These are phyloP conservation scores for Mythimna vitellina DNA, from an alignment of 2,888 invertebrate species.

Conservation along the genomic window DNA sequence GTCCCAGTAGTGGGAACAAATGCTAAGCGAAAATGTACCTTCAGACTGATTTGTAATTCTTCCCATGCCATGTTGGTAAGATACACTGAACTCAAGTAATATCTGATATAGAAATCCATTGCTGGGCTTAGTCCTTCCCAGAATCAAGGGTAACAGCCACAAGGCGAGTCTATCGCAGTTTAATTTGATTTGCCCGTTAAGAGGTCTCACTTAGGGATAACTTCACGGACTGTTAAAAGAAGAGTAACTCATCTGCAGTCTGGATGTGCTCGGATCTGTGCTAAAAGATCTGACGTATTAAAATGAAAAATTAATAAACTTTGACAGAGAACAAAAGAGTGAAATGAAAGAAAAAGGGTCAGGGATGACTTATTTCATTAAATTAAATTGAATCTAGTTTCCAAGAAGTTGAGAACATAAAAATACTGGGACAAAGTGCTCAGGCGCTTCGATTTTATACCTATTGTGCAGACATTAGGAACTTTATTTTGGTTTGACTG, in stretches of 20 bases:
- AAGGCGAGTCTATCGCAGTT: constrained; percentile 2
- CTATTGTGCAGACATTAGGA: neutral
- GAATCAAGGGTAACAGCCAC: neutral
- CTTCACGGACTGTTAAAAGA: constrained; percentile 16
- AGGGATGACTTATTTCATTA: constrained; percentile 23
- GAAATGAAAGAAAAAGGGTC: constrained; percentile 32
- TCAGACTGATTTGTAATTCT: neutral
- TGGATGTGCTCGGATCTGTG: neutral
- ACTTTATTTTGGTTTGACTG: neutral
- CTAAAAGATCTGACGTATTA: constrained; percentile 1
- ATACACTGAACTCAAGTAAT: neutral
- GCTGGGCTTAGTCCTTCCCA: neutral
- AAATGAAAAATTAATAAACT: constrained; percentile 22
- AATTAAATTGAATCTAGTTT: constrained; percentile 37
- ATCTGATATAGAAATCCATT: constrained; percentile 6
- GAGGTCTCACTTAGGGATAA: constrained; percentile 5
- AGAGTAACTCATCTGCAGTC: constrained; percentile 4
- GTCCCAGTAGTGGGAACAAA: no score
- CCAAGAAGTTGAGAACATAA: neutral
- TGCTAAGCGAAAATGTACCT: neutral
- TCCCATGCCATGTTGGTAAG: neutral
- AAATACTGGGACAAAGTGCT: neutral
- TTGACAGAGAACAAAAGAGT: constrained; percentile 36
- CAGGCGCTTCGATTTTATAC: neutral
- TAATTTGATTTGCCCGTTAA: constrained; percentile 36